Conservation (phyloP, 2,797 vertebrate species). For the Dromococcyx pavoninus region DNA sequence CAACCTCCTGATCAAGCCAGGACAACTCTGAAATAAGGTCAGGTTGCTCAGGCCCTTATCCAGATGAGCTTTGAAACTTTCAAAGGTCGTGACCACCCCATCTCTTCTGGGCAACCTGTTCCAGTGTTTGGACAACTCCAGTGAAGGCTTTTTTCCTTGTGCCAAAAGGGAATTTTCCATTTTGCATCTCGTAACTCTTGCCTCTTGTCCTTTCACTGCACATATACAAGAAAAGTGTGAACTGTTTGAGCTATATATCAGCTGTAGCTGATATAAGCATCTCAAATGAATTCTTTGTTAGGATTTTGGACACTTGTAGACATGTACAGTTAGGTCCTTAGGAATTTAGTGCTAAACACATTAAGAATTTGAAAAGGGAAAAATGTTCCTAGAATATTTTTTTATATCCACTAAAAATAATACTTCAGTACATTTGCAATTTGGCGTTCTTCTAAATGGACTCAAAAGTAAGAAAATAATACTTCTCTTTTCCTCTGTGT, state of each 20-base stretch:
- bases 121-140: background rate
- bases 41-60: background rate
- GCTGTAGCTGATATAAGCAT: background rate
- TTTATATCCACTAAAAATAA: background rate
- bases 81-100: background rate
- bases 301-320: background rate
- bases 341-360: background rate
- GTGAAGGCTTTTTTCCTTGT: background rate
- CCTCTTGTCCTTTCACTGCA: background rate
- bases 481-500: background rate
- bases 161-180: background rate
- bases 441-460: background rate
- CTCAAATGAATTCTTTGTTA: background rate
- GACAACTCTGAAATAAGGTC: background rate
- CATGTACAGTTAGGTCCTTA: background rate
- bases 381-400: background rate
- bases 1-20: background rate
- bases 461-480: background rate
- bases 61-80: background rate
- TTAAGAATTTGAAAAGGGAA: background rate
- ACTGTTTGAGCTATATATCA: background rate
- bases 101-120: background rate
- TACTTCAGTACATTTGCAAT: background rate
- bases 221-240: background rate
- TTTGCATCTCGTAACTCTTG: background rate